A percentile compares a stretch with the other conserved stretches of the same genome.
Evolutionary conservation across 2,888 invertebrate species (phyloP).

Genomic region (Neoscelio sp.): DNA sequence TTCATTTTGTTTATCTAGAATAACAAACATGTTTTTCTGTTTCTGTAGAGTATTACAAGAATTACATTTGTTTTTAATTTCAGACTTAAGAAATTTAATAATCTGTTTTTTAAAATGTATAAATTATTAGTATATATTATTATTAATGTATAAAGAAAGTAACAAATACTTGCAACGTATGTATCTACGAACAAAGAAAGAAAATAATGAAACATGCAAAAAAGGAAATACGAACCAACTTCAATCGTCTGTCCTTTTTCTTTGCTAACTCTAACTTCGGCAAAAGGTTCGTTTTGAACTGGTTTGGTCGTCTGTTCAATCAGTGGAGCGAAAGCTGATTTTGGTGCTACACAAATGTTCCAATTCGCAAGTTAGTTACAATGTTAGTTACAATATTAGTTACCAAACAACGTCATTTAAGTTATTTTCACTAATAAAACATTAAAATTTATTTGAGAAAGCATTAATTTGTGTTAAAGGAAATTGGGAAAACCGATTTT

Average conservation of each 20-base stretch:
- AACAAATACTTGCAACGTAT: background rate
- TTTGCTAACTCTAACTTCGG: slow-evolving; percentile 83
- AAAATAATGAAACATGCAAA: too few species aligned
- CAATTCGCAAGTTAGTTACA: slow-evolving; percentile 52
- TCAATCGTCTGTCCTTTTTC: slow-evolving; percentile 79
- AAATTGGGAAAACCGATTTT: too few species aligned
- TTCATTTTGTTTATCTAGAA: too few species aligned
- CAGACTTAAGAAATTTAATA: too few species aligned
- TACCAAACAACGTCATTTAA: background rate
- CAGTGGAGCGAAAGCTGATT: slow-evolving; percentile 79
- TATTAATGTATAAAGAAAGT: background rate
- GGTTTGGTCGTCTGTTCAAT: slow-evolving; percentile 75
- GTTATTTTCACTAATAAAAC: slow-evolving; percentile 24
- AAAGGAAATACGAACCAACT: slow-evolving; percentile 80
- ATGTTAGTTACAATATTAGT: slow-evolving; percentile 25
- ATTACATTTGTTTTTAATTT: too few species aligned
- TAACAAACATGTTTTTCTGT: too few species aligned
- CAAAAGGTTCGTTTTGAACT: slow-evolving; percentile 76
- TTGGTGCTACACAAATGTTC: slow-evolving; percentile 78
- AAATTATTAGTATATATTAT: background rate
- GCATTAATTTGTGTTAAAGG: too few species aligned
- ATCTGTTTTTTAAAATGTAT: background rate
- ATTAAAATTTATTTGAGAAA: too few species aligned
- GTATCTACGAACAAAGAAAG: too few species aligned
- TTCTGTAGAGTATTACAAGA: too few species aligned